Percentiles rank a stretch among this genome's conserved stretches.
phyloP scores from a whole-genome alignment of 2,797 vertebrate genomes.

The Jordanella pulchra region DNA sequence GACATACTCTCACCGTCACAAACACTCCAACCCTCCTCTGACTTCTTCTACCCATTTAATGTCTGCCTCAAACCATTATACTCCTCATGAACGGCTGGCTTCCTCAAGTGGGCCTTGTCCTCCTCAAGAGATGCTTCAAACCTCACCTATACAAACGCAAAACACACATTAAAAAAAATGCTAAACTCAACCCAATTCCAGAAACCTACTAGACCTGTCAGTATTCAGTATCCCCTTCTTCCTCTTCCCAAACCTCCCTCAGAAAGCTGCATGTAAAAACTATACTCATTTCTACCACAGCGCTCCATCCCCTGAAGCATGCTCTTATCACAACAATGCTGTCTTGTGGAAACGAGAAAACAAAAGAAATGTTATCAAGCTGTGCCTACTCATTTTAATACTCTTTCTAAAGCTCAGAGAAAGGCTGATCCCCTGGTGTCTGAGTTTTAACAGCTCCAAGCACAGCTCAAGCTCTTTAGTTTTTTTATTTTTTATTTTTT shows the following conservation, averaged over 20 bases:
- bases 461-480: constrained; percentile 53
- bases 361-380: constrained; percentile 58
- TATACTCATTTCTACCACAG: constrained; percentile 57
- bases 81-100: constrained; percentile 70
- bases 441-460: constrained; percentile 58
- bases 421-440: constrained; percentile 43
- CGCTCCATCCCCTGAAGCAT: constrained; percentile 72
- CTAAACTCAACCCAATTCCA: constrained; percentile 43
- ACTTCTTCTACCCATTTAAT: constrained; percentile 64
- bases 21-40: constrained; percentile 62
- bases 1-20: constrained; percentile 19
- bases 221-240: constrained; percentile 49
- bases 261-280: constrained; percentile 78
- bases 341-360: constrained; percentile 43
- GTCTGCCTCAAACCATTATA: constrained; percentile 80
- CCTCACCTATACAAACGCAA: constrained; percentile 45
- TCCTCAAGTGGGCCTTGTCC: constrained; percentile 51
- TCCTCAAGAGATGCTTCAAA: constrained; percentile 62
- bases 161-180: constrained; percentile 20
- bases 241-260: constrained; percentile 13
- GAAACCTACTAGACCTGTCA: constrained; percentile 49
- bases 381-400: constrained; percentile 70
- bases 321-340: constrained; percentile 69
- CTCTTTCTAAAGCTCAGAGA: constrained; percentile 56
- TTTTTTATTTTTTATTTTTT: not conserved